These are phyloP conservation scores for Rhopalosiphum padi DNA, from an alignment of 1,140 invertebrate species.

Conservation along the genomic window DNA sequence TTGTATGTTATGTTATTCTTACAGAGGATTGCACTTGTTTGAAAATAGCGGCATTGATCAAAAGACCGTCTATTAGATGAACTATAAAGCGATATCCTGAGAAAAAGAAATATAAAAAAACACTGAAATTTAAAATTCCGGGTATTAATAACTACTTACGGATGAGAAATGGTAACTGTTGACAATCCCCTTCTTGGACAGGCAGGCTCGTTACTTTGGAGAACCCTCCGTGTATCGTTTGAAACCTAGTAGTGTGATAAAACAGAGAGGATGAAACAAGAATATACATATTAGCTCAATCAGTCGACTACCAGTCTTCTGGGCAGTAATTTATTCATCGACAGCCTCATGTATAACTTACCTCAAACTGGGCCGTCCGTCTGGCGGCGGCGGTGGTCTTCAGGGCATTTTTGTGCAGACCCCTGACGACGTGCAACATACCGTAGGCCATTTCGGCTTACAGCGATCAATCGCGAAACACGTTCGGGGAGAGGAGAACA, in stretches of 20 bases:
- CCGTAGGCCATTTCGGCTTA: slow-evolving; percentile 29
- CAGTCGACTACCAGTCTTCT: too few species aligned
- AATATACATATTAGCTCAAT: not conserved
- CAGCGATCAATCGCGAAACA: not conserved
- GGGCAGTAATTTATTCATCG: not conserved
- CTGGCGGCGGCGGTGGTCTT: not conserved
- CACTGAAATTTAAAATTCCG: not conserved
- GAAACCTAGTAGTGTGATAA: not conserved
- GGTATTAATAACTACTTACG: slow-evolving; percentile 19
- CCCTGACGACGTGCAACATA: slow-evolving; percentile 30
- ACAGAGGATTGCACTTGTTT: slow-evolving; percentile 34
- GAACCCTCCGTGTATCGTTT: not conserved
- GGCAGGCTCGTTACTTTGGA: too few species aligned
- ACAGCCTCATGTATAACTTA: not conserved
- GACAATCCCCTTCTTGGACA: not conserved
- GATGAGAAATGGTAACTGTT: not conserved
- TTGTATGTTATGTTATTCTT: not conserved
- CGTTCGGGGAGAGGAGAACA: not conserved
- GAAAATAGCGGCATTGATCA: slow-evolving; percentile 45
- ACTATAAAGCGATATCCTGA: not conserved
- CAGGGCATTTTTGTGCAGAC: not conserved
- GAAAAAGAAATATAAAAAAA: not conserved
- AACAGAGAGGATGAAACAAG: not conserved
- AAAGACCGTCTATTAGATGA: slow-evolving; percentile 5
- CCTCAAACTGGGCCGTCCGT: not conserved